Percentiles rank a stretch among this genome's conserved stretches.
Evolutionary conservation across 2,888 invertebrate species (phyloP).

Genomic region (Agrilus cyanescens): DNA sequence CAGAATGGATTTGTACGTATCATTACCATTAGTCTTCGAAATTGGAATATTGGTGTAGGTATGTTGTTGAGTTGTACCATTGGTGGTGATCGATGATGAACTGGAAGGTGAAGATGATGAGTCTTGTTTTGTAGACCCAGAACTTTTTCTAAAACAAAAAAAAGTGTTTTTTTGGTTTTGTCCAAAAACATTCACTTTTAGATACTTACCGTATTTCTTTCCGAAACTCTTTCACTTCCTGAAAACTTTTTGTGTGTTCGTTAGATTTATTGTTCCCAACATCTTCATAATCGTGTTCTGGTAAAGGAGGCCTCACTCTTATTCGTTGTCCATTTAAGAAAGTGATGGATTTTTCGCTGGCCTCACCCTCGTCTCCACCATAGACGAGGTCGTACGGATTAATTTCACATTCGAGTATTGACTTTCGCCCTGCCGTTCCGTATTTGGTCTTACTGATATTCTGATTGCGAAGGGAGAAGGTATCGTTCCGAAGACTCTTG

Average conservation of each 20-base stretch:
- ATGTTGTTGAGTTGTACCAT: too few relatives aligned
- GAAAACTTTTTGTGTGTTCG: slow-evolving; percentile 11
- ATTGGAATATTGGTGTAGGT: too few relatives aligned
- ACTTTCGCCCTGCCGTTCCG: slow-evolving; percentile 40
- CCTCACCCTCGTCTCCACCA: slow-evolving; percentile 23
- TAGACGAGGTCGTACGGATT: slow-evolving; percentile 75
- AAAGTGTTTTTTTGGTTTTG: too few relatives aligned
- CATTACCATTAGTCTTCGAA: slow-evolving; percentile 1
- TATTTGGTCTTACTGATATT: slow-evolving; percentile 12
- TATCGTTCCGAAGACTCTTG: too few relatives aligned
- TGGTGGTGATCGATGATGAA: too few relatives aligned
- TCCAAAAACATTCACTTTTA: too few relatives aligned
- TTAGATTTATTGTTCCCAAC: slow-evolving; percentile 12
- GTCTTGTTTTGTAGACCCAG: too few relatives aligned
- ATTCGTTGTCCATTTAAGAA: slow-evolving; percentile 34
- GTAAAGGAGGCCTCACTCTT: slow-evolving; percentile 32
- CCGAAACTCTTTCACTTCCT: slow-evolving; percentile 25
- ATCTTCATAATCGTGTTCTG: slow-evolving; percentile 26
- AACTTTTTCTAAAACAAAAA: too few relatives aligned
- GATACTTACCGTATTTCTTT: slow-evolving; percentile 9
- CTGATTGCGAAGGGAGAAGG: neutral
- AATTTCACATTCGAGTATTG: slow-evolving; percentile 72
- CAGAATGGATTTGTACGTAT: slow-evolving; percentile 40
- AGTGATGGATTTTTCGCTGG: slow-evolving; percentile 23
- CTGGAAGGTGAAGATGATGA: too few relatives aligned